Evolutionary conservation across 2,797 vertebrate genomes (phyloP), one percentile per base, ranked within the genome.

Genomic region (Cynodonichthys magdalenae): DNA sequence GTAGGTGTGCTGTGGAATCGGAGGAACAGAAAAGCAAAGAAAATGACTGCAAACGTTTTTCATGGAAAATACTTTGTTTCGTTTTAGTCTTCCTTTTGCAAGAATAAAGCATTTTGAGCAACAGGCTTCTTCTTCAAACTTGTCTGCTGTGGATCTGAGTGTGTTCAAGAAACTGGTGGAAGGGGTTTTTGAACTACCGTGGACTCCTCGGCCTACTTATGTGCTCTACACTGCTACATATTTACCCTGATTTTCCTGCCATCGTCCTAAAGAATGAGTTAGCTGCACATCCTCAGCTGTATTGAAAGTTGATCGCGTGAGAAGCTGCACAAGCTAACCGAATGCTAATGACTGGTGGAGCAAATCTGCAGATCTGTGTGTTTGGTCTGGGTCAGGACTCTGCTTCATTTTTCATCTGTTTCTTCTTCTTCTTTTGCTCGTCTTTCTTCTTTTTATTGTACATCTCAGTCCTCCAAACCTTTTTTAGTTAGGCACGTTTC

Each of bases 401-500:
- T 36, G 17, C 58, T 15, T 53, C 29, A 15, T n/a, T 57, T 53
- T 8, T 46, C 82, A 54, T 53, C 61, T 69, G 71, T 67, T 51
- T 74, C 28, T 60, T 53, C 51, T 62, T 63, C 62, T 52, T 59
- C 59, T 53, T 69, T 63, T 74, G 39, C 58, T 69, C 36, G 56
- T 71, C 59, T 69, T 39, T 59, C 28, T 44, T 63, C 56, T 61
- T 12, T 1, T 62, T 77, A 67, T 69, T 58, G 62, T 76, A 39
- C 64, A 50, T 66, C 66, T 57, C 69, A 69, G 61, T 79, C 76
- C 71, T 81, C 36, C 72, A 74, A 87, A 84, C 89, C 81, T 86
- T 83, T 84, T 87, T 88, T 86, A 88, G 87, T 93, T 92, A 95
- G 94, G 95, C 90, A 95, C 94, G 84, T 94, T 85, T 94, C 93